These are phyloP conservation scores for Falco biarmicus DNA, from an alignment of 2,797 vertebrate species.

Conservation along the genomic window DNA sequence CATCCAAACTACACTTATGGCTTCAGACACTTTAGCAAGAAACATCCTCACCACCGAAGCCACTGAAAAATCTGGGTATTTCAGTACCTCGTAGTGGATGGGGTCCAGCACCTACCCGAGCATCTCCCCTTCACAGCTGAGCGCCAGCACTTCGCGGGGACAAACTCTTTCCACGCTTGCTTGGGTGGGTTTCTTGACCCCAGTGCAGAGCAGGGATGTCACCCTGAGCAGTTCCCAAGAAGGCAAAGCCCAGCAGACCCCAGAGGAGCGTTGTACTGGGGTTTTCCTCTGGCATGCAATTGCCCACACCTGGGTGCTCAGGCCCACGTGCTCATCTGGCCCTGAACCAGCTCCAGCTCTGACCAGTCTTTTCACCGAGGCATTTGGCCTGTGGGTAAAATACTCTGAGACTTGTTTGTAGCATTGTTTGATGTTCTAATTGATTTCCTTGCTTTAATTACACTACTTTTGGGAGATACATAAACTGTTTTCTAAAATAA, in stretches of 20 bases:
- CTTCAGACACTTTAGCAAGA: not conserved
- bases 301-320: not conserved
- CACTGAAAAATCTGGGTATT: not conserved
- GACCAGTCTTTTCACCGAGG: not conserved
- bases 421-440: not conserved
- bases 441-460: not conserved
- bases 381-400: not conserved
- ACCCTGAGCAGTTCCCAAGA: accelerated
- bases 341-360: not conserved
- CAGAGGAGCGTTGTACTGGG: accelerated
- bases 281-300: not conserved
- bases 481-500: not conserved
- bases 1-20: not conserved
- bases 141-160: accelerated
- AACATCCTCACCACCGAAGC: not conserved
- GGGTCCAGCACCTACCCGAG: not conserved
- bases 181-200: no score
- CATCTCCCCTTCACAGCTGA: accelerated
- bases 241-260: accelerated
- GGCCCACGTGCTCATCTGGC: not conserved
- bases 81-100: accelerated
- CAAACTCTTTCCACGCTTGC: not conserved
- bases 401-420: not conserved
- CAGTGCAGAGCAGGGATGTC: accelerated
- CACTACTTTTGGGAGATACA: not conserved